These are phyloP conservation scores for Desoria tigrina DNA, from an alignment of 2,888 invertebrate genomes.

Conservation along the genomic window DNA sequence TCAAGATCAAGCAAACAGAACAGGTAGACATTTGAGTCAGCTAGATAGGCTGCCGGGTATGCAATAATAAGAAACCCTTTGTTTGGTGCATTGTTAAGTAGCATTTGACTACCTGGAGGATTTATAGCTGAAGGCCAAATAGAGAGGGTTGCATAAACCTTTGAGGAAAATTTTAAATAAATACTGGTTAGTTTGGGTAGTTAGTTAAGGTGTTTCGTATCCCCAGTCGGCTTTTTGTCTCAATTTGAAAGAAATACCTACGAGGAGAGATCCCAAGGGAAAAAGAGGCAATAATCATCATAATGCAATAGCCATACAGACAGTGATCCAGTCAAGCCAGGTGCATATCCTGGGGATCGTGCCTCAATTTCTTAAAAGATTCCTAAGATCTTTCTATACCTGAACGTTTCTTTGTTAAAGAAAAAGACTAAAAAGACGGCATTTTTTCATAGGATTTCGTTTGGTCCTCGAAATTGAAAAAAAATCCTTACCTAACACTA, in stretches of 20 bases:
- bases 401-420: slow-evolving; percentile 5
- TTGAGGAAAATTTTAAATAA: slow-evolving; percentile 22
- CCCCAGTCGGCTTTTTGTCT: slow-evolving; percentile 19
- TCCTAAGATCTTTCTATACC: background rate
- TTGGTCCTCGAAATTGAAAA: slow-evolving; percentile 5
- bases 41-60: no score
- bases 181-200: slow-evolving; percentile 18
- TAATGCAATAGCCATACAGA: no score
- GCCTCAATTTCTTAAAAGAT: slow-evolving; percentile 5
- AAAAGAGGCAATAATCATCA: no score
- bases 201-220: slow-evolving; percentile 14
- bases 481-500: background rate
- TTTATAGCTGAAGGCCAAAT: slow-evolving; percentile 17
- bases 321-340: slow-evolving; percentile 2
- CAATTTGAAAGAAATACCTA: slow-evolving; percentile 21
- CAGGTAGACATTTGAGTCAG: no score
- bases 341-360: slow-evolving; percentile 14
- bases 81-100: no score
- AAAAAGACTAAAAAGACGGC: slow-evolving; percentile 8
- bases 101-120: slow-evolving; percentile 9
- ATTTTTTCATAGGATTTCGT: slow-evolving; percentile 11
- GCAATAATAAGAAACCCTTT: no score
- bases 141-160: slow-evolving; percentile 19
- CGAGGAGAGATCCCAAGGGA: no score
- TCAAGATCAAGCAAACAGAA: no score